phyloP scores from a whole-genome alignment of 2,797 vertebrate species.

The Lacerta bilineata region DNA sequence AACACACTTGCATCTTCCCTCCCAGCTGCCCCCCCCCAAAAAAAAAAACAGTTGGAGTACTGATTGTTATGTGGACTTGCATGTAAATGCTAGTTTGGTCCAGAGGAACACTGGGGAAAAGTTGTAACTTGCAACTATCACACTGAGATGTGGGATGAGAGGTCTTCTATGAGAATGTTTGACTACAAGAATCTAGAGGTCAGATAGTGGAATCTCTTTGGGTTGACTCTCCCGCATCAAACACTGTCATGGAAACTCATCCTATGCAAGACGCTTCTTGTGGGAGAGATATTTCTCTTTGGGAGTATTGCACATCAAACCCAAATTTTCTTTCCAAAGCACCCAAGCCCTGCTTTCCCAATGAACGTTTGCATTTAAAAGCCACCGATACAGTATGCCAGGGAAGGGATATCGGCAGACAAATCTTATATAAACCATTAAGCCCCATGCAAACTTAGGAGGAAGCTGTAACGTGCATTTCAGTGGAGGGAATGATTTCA shows the following conservation, averaged over 20 bases:
- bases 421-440: constrained; percentile 7
- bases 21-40: no score
- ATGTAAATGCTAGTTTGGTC: no score
- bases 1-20: no score
- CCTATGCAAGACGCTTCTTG: no score
- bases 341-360: not conserved
- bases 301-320: not conserved
- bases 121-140: not conserved
- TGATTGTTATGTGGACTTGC: no score
- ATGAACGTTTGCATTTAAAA: not conserved
- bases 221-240: not conserved
- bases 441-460: not conserved
- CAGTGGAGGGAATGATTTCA: not conserved
- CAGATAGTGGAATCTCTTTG: no score
- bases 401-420: not conserved
- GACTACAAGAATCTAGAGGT: not conserved
- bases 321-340: not conserved
- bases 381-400: not conserved
- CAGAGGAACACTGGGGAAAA: not conserved
- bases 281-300: not conserved
- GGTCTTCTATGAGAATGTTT: not conserved
- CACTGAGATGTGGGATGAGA: not conserved
- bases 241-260: not conserved
- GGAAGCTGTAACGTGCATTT: not conserved
- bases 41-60: no score